These are phyloP conservation scores for Rhyzopertha dominica DNA, from an alignment of 1,140 invertebrate genomes.

Conservation along the genomic window DNA sequence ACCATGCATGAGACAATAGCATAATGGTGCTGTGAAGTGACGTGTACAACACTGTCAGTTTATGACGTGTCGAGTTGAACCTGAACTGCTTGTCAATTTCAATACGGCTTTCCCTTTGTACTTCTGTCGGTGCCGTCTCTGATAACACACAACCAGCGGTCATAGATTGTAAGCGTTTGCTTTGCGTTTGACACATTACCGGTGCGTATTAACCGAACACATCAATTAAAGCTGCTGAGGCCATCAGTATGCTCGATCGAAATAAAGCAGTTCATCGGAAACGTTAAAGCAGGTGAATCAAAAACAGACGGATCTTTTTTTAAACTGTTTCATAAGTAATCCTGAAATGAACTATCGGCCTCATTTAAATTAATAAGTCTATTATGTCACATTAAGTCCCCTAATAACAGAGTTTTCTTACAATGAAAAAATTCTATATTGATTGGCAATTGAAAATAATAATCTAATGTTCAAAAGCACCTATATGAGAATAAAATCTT, in stretches of 20 bases:
- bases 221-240: too few species aligned
- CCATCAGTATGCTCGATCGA: too few species aligned
- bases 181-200: conserved; percentile 20
- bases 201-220: conserved; percentile 1
- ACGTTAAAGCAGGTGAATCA: background rate
- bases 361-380: too few species aligned
- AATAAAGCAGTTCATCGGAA: background rate
- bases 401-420: too few species aligned
- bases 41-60: conserved; percentile 17
- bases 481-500: too few species aligned
- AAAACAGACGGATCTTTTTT: too few species aligned
- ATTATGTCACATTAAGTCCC: too few species aligned
- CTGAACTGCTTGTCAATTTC: conserved; percentile 16
- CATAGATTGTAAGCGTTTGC: conserved; percentile 17
- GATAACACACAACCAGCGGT: conserved; percentile 11
- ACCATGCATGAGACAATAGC: conserved; percentile 13
- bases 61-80: conserved; percentile 17
- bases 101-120: conserved; percentile 1
- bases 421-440: too few species aligned
- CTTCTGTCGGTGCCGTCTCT: background rate
- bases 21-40: conserved; percentile 18
- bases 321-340: too few species aligned
- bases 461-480: too few species aligned
- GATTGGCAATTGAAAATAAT: too few species aligned
- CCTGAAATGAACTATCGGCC: too few species aligned